phyloP scores from a whole-genome alignment of 2,888 invertebrate genomes.

The Andrena flavipes region DNA sequence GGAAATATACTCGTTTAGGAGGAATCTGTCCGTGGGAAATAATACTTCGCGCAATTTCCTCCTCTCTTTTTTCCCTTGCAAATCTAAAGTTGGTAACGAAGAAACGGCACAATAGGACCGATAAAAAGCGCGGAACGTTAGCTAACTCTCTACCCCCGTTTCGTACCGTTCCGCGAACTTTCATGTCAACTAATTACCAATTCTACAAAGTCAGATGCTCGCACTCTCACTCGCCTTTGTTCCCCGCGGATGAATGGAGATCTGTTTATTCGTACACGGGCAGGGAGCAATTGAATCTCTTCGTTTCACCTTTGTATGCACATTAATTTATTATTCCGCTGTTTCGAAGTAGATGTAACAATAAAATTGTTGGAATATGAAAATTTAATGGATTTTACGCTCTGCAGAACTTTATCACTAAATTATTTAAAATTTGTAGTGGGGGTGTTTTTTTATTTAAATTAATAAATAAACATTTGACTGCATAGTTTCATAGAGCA shows the following conservation, averaged over 20 bases:
- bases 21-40: background rate
- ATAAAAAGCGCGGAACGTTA: background rate
- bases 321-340: constrained; percentile 13
- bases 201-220: constrained; percentile 33
- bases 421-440: background rate
- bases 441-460: no score
- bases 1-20: background rate
- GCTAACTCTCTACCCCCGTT: constrained; percentile 2
- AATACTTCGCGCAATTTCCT: no score
- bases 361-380: no score
- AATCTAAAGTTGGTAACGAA: no score
- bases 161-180: constrained; percentile 34
- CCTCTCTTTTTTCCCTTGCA: no score
- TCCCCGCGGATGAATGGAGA: constrained; percentile 38
- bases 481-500: no score
- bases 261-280: constrained; percentile 21
- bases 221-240: constrained; percentile 34
- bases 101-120: no score
- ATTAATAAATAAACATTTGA: no score
- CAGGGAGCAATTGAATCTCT: constrained; percentile 34
- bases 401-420: no score
- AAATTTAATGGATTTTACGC: no score
- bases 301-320: constrained; percentile 2
- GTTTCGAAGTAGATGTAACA: no score
- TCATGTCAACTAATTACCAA: constrained; percentile 46